These are phyloP conservation scores for Macropus fuliginosus DNA, from an alignment of 2,797 vertebrate species.

Conservation along the genomic window DNA sequence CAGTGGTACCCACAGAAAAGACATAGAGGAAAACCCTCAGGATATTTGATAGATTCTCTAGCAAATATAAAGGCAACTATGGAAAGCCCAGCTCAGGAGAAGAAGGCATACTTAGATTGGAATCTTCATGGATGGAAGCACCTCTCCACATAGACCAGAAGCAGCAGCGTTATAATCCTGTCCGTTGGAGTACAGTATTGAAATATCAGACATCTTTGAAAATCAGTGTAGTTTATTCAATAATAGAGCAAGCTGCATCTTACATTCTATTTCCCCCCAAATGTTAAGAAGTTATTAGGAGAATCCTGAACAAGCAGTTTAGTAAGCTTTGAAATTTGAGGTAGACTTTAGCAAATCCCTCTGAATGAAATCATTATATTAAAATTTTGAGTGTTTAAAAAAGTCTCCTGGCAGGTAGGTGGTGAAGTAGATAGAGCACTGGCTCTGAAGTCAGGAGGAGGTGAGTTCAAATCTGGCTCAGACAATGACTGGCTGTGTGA, in stretches of 20 bases:
- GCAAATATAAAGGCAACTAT: background rate
- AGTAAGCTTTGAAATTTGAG: background rate
- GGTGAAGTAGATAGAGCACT: background rate
- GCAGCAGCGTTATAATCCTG: background rate
- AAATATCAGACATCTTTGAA: background rate
- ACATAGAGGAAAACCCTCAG: background rate
- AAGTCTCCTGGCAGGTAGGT: background rate
- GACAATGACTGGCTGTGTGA: background rate
- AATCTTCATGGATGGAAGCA: too few relatives aligned
- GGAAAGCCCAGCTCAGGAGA: background rate
- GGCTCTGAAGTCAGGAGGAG: background rate
- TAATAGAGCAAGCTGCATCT: conserved; percentile 33
- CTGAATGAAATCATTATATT: background rate
- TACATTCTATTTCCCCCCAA: background rate
- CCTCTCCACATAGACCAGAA: background rate
- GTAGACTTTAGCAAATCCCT: background rate
- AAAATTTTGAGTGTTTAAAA: background rate
- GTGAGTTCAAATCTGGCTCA: background rate
- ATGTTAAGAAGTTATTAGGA: background rate
- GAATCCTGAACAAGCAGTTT: background rate
- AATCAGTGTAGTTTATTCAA: conserved; percentile 15
- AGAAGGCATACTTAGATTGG: background rate
- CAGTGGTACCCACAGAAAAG: background rate
- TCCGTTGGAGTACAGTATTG: background rate
- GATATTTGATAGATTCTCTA: background rate